Evolutionary conservation across 2,888 invertebrate genomes (phyloP).

Genomic region (Mimas tiliae): DNA sequence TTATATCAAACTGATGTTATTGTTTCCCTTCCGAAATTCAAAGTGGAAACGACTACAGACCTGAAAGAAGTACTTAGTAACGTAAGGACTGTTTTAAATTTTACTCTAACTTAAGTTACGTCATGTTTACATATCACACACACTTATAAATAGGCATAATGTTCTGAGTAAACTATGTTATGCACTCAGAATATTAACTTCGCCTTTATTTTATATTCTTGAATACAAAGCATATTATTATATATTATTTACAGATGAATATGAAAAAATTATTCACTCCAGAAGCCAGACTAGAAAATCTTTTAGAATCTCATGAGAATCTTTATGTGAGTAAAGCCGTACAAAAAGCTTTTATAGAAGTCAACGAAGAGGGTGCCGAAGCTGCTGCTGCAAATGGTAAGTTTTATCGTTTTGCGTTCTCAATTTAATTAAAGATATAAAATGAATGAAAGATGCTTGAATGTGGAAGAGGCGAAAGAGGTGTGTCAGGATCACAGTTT

Average conservation of each 20-base stretch:
- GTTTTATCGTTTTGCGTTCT: conserved; percentile 41
- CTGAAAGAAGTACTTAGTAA: conserved; percentile 84
- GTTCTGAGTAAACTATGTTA: too few species aligned
- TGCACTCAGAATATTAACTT: too few species aligned
- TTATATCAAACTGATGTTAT: conserved; percentile 81
- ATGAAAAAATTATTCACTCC: conserved; percentile 54
- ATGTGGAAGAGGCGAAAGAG: too few species aligned
- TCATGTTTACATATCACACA: neutral
- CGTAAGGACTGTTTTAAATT: conserved; percentile 68
- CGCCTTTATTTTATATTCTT: too few species aligned
- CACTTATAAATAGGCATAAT: too few species aligned
- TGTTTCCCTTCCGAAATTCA: conserved; percentile 90
- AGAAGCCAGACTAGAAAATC: conserved; percentile 86
- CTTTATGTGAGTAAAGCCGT: conserved; percentile 87
- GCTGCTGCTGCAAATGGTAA: conserved; percentile 93
- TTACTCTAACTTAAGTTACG: neutral
- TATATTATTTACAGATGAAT: conserved; percentile 49
- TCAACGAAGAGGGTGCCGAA: conserved; percentile 94
- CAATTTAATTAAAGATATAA: neutral
- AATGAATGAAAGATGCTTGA: too few species aligned
- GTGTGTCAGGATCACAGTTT: too few species aligned
- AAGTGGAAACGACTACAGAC: conserved; percentile 89
- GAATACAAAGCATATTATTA: neutral
- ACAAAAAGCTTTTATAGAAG: conserved; percentile 93
- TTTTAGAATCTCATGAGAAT: conserved; percentile 73